A percentile compares a stretch with the other conserved stretches of the same genome.
Conservation (phyloP, 2,113 vertebrate species). For the Rhinolophus sinicus region DNA sequence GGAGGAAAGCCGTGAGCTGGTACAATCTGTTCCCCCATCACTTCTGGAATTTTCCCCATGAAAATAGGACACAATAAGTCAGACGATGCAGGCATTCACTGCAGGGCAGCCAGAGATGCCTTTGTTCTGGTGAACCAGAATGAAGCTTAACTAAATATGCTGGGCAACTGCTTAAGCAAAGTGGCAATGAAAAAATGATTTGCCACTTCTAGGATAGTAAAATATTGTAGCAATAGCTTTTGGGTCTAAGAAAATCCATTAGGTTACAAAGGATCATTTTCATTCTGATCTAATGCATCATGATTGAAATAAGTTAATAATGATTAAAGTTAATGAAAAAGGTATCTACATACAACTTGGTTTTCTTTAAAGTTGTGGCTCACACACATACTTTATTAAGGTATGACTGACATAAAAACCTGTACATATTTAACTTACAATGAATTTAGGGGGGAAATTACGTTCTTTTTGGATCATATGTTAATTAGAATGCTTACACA, state of each 20-base stretch:
- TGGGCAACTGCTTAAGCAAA: constrained; percentile 1
- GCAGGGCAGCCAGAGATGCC: background rate
- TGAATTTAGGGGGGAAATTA: background rate
- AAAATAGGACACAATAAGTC: constrained; percentile 36
- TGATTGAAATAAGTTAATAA: background rate
- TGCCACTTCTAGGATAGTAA: background rate
- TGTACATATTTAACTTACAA: background rate
- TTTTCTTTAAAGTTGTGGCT: background rate
- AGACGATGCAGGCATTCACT: constrained; percentile 62
- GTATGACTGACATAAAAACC: background rate
- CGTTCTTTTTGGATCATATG: background rate
- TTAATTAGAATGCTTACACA: background rate
- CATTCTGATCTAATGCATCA: background rate
- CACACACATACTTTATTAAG: background rate
- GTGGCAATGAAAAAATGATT: background rate
- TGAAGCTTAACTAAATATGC: background rate
- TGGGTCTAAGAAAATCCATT: background rate
- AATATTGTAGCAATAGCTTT: background rate
- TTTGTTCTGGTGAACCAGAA: constrained; percentile 64
- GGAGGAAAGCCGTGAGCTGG: background rate
- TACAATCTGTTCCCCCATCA: background rate
- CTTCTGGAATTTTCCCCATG: constrained; percentile 58
- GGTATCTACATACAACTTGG: background rate
- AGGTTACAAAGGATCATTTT: background rate
- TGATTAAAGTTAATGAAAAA: background rate